These are phyloP conservation scores for Pogonophryne albipinna DNA, from an alignment of 2,797 vertebrate species.

Conservation along the genomic window DNA sequence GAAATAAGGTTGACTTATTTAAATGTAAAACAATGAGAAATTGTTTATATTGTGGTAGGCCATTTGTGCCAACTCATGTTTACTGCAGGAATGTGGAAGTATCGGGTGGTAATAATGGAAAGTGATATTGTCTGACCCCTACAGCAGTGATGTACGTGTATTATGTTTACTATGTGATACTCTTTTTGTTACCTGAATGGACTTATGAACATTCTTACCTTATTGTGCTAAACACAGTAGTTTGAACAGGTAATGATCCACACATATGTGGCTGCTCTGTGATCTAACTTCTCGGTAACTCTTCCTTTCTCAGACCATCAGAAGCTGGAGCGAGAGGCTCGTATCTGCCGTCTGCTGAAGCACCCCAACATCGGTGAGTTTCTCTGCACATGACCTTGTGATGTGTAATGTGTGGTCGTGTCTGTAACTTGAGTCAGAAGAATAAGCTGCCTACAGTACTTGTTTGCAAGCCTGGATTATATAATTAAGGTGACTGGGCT, in stretches of 20 bases:
- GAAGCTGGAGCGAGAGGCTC: constrained; percentile 82
- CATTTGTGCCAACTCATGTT: too few species aligned
- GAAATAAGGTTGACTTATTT: too few species aligned
- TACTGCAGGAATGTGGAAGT: too few species aligned
- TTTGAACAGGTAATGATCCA: background rate
- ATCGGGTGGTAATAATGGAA: too few species aligned
- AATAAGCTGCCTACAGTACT: background rate
- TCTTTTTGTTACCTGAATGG: too few species aligned
- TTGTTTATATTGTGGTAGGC: too few species aligned
- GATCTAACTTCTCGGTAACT: background rate
- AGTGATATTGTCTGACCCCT: too few species aligned
- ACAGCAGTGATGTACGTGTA: too few species aligned
- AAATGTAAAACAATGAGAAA: too few species aligned
- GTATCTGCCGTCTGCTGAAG: constrained; percentile 82
- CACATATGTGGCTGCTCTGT: background rate
- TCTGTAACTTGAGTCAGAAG: background rate
- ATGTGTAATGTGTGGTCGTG: background rate
- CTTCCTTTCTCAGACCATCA: constrained; percentile 74
- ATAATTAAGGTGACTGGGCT: background rate
- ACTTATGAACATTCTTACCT: too few species aligned
- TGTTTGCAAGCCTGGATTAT: background rate
- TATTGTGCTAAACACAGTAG: background rate
- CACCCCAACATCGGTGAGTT: constrained; percentile 82
- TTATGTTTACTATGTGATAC: too few species aligned
- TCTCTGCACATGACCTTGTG: background rate